phyloP scores from a whole-genome alignment of 2,797 vertebrate species.

The Valencia hispanica region DNA sequence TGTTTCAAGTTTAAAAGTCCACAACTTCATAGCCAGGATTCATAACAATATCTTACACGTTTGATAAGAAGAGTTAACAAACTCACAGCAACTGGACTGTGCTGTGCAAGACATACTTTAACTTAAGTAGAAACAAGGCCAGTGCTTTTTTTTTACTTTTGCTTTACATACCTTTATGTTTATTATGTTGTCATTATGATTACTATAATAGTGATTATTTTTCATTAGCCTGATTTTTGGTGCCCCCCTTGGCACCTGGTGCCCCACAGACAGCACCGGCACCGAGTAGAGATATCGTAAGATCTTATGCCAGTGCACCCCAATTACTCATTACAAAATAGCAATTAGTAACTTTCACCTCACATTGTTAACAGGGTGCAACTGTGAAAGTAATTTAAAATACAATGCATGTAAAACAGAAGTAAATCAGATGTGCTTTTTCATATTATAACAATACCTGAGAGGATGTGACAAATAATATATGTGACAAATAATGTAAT shows the following conservation, averaged over 20 bases:
- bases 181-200: too few relatives aligned
- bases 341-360: conserved; percentile 23
- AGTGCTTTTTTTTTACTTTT: too few relatives aligned
- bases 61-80: neutral
- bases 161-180: too few relatives aligned
- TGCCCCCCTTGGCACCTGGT: too few relatives aligned
- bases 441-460: conserved; percentile 42
- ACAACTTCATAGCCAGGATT: neutral
- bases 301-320: neutral
- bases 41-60: neutral
- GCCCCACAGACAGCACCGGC: too few relatives aligned
- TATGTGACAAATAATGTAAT: conserved; percentile 39
- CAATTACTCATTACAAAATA: conserved; percentile 30
- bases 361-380: conserved; percentile 7
- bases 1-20: neutral
- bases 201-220: too few relatives aligned
- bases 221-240: too few relatives aligned
- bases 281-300: too few relatives aligned
- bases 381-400: conserved; percentile 41
- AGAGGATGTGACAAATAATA: conserved; percentile 32
- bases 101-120: neutral
- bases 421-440: conserved; percentile 37
- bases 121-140: neutral
- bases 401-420: conserved; percentile 27
- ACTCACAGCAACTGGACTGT: neutral